These are phyloP conservation scores for Tetraneura akinire DNA, from an alignment of 1,140 invertebrate species.

Conservation along the genomic window DNA sequence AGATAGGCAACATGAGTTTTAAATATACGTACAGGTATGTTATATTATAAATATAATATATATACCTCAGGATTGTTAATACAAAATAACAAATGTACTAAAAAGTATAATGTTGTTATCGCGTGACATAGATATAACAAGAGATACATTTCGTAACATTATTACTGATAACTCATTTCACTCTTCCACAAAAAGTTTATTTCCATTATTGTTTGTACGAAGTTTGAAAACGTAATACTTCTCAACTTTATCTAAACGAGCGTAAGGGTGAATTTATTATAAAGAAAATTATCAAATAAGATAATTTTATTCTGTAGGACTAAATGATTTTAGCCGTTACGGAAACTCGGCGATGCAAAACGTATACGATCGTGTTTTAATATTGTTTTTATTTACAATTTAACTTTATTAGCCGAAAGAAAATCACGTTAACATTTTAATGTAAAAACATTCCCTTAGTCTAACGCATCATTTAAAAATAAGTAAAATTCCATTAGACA, in stretches of 20 bases:
- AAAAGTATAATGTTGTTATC: constrained; percentile 24
- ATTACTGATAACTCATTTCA: constrained; percentile 47
- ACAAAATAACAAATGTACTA: constrained; percentile 3
- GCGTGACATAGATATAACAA: constrained; percentile 30
- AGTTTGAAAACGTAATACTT: constrained; percentile 24
- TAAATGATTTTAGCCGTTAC: constrained; percentile 35
- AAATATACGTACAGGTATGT: too few relatives aligned
- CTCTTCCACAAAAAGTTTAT: constrained; percentile 37
- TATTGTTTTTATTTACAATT: constrained; percentile 18
- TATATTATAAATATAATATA: too few relatives aligned
- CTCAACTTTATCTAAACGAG: constrained; percentile 28
- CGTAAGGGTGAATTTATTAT: constrained; percentile 26
- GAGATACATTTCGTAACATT: constrained; percentile 25
- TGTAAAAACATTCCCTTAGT: background rate
- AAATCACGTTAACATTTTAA: constrained; percentile 8
- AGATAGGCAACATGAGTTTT: background rate
- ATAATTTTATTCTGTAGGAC: constrained; percentile 15
- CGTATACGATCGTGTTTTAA: constrained; percentile 22
- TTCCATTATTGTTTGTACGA: constrained; percentile 37
- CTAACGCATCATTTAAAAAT: constrained; percentile 10
- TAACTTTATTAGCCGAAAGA: constrained; percentile 32
- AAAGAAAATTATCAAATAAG: constrained; percentile 30
- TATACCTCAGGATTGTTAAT: constrained; percentile 1
- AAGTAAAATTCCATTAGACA: constrained; percentile 34
- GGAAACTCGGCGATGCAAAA: background rate